A percentile compares a stretch with the other conserved stretches of the same genome.
Evolutionary conservation across 2,797 vertebrate species (phyloP).

Genomic region (Falco biarmicus): DNA sequence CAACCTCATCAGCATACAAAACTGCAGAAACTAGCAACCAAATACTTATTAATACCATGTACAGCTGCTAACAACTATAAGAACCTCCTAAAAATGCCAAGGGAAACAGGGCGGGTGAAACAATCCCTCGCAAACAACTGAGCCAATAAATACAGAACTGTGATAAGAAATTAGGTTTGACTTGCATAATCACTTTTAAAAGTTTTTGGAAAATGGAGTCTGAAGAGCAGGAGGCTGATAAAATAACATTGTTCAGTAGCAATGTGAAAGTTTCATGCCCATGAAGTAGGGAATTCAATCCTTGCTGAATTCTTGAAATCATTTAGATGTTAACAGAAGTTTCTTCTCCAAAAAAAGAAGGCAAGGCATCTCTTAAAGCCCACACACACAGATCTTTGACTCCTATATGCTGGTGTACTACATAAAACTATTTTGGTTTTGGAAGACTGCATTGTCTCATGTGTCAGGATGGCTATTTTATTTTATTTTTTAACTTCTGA

Average conservation of each 20-base stretch:
- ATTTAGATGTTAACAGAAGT: conserved; percentile 59
- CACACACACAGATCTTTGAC: conserved; percentile 51
- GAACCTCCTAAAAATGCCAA: conserved; percentile 42
- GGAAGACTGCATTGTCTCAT: conserved; percentile 57
- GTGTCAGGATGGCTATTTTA: conserved; percentile 10
- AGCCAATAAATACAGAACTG: conserved; percentile 23
- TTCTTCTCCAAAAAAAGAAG: conserved; percentile 58
- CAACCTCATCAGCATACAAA: conserved; percentile 49
- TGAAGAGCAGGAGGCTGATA: conserved; percentile 39
- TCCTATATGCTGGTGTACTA: conserved; percentile 16
- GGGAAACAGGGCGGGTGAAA: conserved; percentile 53
- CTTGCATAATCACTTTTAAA: conserved; percentile 22
- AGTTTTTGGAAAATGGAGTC: conserved; percentile 14
- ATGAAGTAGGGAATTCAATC: conserved; percentile 38
- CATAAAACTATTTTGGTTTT: conserved; percentile 62
- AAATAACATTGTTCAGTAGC: conserved; percentile 42
- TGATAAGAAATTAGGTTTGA: conserved; percentile 60
- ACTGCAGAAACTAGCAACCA: conserved; percentile 55
- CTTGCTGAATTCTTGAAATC: conserved; percentile 53
- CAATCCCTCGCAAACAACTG: neutral
- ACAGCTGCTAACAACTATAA: conserved; percentile 42
- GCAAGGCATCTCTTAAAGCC: conserved; percentile 43
- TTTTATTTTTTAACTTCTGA: conserved; percentile 13
- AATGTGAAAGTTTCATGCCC: neutral
- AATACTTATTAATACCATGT: conserved; percentile 41